Base-by-base conservation (phyloP, 2,888 invertebrate genomes). In the Acanthacorydalis orientalis region DNA sequence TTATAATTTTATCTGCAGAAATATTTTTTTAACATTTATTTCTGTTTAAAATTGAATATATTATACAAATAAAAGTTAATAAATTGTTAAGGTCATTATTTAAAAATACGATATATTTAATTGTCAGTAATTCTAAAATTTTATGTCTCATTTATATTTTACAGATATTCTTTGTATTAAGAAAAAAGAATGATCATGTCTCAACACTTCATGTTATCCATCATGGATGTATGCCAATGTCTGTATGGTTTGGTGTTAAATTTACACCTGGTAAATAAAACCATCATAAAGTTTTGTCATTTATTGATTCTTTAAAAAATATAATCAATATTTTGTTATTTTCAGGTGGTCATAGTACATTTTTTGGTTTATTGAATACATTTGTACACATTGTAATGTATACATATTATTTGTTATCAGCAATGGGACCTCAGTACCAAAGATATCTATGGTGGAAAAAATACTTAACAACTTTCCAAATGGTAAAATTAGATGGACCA, bases 301-400 rank as follows among this genome's bases (percentile, higher is more conserved):
- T 37, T 37, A 6, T 7, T 9, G 7, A 14, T 7, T 37, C 9
- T 37, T 41, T 14, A 40, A 40, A 10, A 14, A 15, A 4, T 15
- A 41, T 1, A 41, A 3, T 15, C 7, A 15, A 41, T 41, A 41
- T 6, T 47, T 38, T 45, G 48, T 49, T 46, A 40, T 44, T 59
- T 63, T 43, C 59, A 74, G 91, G 93, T 62, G 95, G 95, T 33
- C 93, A 95, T 66, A 90, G 90, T 57, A 92, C 95, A 6, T 95
- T 95, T 76, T 95, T 95, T 66, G 89, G 92, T 2, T 74, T 92
- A 56, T 71, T 93, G 59, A 96, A 95, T 68, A 90, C 92, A 1
- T 92, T 92, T 66, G 92, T 96, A n/a, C 95, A 96, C 68, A 84
- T 95, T 58, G 74, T 95, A 55, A 96, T 96, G 95, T 95, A 96